Evolutionary conservation across 2,888 invertebrate species (phyloP), one percentile per base, ranked within the genome.

Genomic region (Harpalus rubripes): DNA sequence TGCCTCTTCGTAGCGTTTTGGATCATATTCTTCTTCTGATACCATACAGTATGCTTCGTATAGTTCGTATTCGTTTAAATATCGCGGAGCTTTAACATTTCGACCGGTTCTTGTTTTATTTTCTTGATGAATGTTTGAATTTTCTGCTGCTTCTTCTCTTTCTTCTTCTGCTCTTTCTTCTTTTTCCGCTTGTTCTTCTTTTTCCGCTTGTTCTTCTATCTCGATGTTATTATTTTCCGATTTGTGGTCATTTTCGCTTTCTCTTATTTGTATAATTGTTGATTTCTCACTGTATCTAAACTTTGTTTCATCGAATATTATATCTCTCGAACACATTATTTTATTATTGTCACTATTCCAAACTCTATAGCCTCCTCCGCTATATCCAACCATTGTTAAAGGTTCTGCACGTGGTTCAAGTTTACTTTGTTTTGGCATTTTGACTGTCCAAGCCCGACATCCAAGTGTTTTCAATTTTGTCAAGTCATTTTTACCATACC

Each of bases 401-500:
- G 12, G 0, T 16, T 65, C 39, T 10, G 18, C 44, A 63, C 32
- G 18, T 22, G 16, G 4, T 15, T 81, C 44, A 12, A 81, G 10
- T 63, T 81, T 65, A 15, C 8, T 81, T 12, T 6, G 5, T 56
- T 22, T 26, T 22, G 22, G 65, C 44, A 81, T n/a, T n/a, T 3
- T 18, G 12, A n/a, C 26, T 3, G 80, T 52, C 79, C 85, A 85
- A 8, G 76, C 76, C 41, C 68, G 65, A 7, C 76, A 72, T 63
- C 81, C 84, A 85, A 86, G 81, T 22, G 85, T 41, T 26, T 63
- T 81, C 44, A 85, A 32, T 61, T 84, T 84, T 6, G 63, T 52
- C n/a, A 85, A 16, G n/a, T 84, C 61, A 44, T 58, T 61, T 56
- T 61, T 80, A 15, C 78, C 81, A 59, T 72, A 39, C 39, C 61